Percentiles rank a stretch among this genome's conserved stretches.
Conservation (phyloP, 37 sponge, comb jelly and placozoan genomes). For the Halichondria panicea region DNA sequence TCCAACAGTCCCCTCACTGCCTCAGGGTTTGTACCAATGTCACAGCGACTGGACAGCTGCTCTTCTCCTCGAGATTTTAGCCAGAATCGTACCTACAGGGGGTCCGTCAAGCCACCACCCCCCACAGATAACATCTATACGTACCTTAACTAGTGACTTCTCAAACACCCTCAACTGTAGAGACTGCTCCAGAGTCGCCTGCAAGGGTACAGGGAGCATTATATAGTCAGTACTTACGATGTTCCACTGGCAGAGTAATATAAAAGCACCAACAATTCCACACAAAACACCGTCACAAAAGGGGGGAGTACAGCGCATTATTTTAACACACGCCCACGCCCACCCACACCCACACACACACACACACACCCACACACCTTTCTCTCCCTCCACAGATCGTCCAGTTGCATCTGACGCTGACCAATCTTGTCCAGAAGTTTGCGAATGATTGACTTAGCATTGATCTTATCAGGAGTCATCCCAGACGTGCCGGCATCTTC, state of each 20-base stretch:
- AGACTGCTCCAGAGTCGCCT: conserved; percentile 49
- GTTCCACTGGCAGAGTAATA: no score
- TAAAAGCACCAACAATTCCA: no score
- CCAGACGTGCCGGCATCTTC: conserved; percentile 55
- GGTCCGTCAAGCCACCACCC: no score
- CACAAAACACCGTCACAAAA: no score
- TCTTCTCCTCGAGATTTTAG: conserved; percentile 70
- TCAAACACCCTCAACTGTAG: conserved; percentile 71
- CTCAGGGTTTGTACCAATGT: conserved; percentile 54
- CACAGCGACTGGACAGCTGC: conserved; percentile 24
- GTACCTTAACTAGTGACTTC: conserved; percentile 55
- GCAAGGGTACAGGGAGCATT: no score
- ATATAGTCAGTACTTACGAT: no score
- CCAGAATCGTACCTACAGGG: conserved; percentile 52
- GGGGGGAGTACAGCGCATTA: no score
- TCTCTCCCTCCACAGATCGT: conserved; percentile 60
- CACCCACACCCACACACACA: no score
- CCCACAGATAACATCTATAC: conserved; percentile 1
- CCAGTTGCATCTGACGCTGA: conserved; percentile 41
- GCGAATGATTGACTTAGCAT: conserved; percentile 54
- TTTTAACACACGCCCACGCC: no score
- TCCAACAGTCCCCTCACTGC: conserved; percentile 26
- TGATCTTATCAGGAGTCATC: conserved; percentile 85
- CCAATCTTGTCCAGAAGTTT: conserved; percentile 51
- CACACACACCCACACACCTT: no score